Evolutionary conservation across 2,888 invertebrate genomes (phyloP).

Genomic region (Leucoma salicis): DNA sequence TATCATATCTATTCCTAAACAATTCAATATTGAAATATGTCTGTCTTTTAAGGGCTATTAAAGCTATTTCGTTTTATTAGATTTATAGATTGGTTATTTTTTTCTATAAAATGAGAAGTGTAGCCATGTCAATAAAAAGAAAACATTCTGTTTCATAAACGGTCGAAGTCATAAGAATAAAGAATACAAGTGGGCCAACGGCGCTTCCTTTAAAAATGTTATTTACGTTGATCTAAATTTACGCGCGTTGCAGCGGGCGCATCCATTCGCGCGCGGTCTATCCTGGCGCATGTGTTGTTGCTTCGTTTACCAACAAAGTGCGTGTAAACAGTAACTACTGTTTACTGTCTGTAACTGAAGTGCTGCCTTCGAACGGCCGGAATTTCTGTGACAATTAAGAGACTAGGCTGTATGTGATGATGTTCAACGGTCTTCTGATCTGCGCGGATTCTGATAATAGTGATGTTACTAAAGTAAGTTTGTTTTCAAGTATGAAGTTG

Average conservation of each 20-base stretch:
- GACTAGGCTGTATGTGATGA: conserved; percentile 44
- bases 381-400: background rate
- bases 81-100: too few species aligned
- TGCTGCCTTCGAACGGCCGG: background rate
- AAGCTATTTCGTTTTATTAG: too few species aligned
- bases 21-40: too few species aligned
- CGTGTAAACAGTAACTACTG: conserved; percentile 15
- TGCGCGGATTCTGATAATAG: conserved; percentile 70
- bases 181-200: conserved; percentile 40
- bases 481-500: too few species aligned
- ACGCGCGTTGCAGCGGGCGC: conserved; percentile 27
- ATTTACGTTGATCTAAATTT: conserved; percentile 40
- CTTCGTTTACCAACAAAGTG: conserved; percentile 26
- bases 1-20: too few species aligned
- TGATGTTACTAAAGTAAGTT: conserved; percentile 66
- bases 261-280: conserved; percentile 21
- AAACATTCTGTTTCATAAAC: conserved; percentile 23
- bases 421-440: conserved; percentile 70
- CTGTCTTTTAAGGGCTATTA: too few species aligned
- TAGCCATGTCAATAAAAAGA: conserved; percentile 5
- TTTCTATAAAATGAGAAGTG: too few species aligned
- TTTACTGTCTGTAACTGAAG: conserved; percentile 4
- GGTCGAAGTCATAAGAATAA: conserved; percentile 25
- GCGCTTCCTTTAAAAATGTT: conserved; percentile 36
- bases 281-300: conserved; percentile 18